Evolutionary conservation across 2,113 vertebrate genomes (phyloP).

Genomic region (Mormyrus iriodes): DNA sequence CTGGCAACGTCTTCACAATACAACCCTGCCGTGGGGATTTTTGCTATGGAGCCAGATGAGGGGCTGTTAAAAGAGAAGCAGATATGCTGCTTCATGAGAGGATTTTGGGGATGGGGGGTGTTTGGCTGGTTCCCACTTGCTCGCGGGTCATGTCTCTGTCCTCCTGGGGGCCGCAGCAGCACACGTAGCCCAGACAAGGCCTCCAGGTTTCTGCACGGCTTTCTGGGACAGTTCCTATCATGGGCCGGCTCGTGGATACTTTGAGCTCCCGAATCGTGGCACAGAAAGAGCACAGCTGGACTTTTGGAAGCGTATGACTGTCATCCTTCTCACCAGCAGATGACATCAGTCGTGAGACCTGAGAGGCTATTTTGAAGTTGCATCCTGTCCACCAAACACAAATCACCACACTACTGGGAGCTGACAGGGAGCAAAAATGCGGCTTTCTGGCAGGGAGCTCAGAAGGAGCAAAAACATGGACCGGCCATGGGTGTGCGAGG

Average conservation of each 20-base stretch:
- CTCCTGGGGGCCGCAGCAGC: neutral
- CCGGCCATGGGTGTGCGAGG: no score
- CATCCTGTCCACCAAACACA: neutral
- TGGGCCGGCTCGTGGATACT: neutral
- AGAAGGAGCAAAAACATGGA: neutral
- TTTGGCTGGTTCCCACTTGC: neutral
- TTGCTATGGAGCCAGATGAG: neutral
- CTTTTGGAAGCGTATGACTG: neutral
- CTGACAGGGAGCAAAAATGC: neutral
- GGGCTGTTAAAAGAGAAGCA: neutral
- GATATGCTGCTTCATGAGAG: neutral
- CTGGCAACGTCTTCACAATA: neutral
- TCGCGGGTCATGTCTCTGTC: neutral
- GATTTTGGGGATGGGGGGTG: neutral
- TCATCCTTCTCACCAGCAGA: neutral
- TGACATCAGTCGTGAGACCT: neutral
- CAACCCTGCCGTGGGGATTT: neutral
- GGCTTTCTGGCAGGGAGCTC: neutral
- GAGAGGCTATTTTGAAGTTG: neutral
- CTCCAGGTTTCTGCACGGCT: neutral
- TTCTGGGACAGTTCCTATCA: neutral
- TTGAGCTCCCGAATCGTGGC: neutral
- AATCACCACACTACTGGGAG: neutral
- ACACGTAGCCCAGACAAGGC: neutral
- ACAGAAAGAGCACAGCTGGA: neutral